phyloP scores from a whole-genome alignment of 2,113 vertebrate genomes.

The Crotalus tigris region DNA sequence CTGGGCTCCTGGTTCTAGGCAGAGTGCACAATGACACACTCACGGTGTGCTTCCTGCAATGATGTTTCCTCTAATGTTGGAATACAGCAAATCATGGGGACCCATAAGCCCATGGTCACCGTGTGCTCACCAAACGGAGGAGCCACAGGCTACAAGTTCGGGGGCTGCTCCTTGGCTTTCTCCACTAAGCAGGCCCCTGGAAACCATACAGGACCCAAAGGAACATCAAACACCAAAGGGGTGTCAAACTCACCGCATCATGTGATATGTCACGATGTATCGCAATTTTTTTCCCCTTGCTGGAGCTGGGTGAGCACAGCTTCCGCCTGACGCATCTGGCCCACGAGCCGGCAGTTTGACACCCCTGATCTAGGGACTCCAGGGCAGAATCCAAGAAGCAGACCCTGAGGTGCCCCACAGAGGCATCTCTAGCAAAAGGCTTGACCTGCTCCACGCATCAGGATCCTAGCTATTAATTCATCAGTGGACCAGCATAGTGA shows the following conservation, averaged over 20 bases:
- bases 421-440: neutral
- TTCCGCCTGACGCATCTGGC: no score
- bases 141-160: neutral
- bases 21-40: neutral
- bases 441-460: neutral
- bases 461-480: neutral
- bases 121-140: no score
- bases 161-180: neutral
- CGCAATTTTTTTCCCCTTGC: no score
- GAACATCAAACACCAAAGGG: neutral
- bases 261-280: no score
- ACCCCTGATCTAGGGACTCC: neutral
- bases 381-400: neutral
- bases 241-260: no score
- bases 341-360: no score
- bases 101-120: neutral
- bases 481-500: no score
- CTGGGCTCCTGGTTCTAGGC: neutral
- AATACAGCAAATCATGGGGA: neutral
- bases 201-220: neutral
- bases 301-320: no score
- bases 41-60: neutral
- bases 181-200: neutral
- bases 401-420: neutral
- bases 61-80: neutral